Conservation (phyloP, 53 echinoderm and acorn worm genomes). For the Glandiceps talaboti region DNA sequence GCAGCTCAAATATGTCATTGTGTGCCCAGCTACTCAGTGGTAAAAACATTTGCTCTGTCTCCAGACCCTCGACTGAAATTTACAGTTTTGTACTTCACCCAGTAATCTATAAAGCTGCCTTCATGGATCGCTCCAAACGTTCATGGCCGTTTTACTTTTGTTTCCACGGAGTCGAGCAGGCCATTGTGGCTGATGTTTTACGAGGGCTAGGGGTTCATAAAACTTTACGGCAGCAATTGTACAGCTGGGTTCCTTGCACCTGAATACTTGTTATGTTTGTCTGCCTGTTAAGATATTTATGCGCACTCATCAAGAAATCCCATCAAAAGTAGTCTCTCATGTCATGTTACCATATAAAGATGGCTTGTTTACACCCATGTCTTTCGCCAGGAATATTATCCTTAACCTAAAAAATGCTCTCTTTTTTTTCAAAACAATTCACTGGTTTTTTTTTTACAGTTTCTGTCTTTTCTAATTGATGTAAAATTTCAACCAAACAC, state of each 20-base stretch:
- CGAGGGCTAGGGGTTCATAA: neutral
- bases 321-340: too few species aligned
- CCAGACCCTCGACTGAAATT: neutral
- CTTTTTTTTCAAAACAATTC: too few species aligned
- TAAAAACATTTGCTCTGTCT: too few species aligned
- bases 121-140: neutral
- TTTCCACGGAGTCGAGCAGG: neutral
- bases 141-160: neutral
- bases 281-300: neutral
- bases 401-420: too few species aligned
- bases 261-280: neutral
- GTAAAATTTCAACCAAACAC: too few species aligned
- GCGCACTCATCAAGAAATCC: neutral
- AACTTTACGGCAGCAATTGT: neutral
- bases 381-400: too few species aligned
- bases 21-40: too few species aligned
- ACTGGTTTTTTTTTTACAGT: too few species aligned
- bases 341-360: too few species aligned
- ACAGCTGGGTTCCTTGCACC: neutral
- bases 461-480: too few species aligned
- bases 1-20: too few species aligned
- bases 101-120: neutral
- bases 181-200: neutral
- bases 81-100: neutral
- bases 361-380: too few species aligned